Conservation (phyloP, 2,797 vertebrate genomes). For the Lutjanus argentimaculatus region DNA sequence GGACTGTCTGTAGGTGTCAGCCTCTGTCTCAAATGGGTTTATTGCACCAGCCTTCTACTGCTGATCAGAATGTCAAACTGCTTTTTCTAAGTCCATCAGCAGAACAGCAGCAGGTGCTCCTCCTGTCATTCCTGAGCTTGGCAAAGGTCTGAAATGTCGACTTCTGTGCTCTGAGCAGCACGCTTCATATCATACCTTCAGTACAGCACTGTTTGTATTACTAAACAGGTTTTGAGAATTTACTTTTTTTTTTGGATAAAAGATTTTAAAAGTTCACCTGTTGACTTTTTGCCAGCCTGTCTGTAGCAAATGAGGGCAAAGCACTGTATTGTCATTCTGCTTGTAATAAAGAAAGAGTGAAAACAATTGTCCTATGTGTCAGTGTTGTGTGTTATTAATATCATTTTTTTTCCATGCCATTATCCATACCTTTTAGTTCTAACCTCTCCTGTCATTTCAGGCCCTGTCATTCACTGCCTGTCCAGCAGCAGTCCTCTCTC, state of each 20-base stretch:
- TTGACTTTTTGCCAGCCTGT: slow-evolving; percentile 89
- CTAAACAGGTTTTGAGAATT: slow-evolving; percentile 84
- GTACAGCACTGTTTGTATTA: slow-evolving; percentile 82
- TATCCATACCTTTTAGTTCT: background rate
- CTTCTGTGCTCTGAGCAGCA: slow-evolving; percentile 72
- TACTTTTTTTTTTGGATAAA: slow-evolving; percentile 45
- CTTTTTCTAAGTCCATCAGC: slow-evolving; percentile 82
- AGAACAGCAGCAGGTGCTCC: slow-evolving; percentile 78
- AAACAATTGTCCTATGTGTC: slow-evolving; percentile 36
- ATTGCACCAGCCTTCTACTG: slow-evolving; percentile 86
- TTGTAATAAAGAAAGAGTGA: slow-evolving; percentile 91
- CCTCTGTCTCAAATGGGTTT: slow-evolving; percentile 79
- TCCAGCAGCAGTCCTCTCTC: background rate
- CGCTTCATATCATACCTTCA: slow-evolving; percentile 78
- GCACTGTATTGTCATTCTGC: slow-evolving; percentile 88
- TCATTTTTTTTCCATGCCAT: background rate
- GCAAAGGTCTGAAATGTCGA: slow-evolving; percentile 67
- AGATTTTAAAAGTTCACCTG: slow-evolving; percentile 84
- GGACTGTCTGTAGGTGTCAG: slow-evolving; percentile 73
- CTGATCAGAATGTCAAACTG: slow-evolving; percentile 85
- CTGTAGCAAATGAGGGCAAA: slow-evolving; percentile 89
- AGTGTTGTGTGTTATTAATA: background rate
- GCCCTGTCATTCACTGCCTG: background rate
- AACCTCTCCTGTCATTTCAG: background rate
- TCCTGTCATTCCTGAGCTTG: slow-evolving; percentile 73